Percentiles rank a stretch among this genome's conserved stretches.
phyloP scores from a whole-genome alignment of 53 echinoderm and acorn worm species.

The Mesocentrotus franciscanus region DNA sequence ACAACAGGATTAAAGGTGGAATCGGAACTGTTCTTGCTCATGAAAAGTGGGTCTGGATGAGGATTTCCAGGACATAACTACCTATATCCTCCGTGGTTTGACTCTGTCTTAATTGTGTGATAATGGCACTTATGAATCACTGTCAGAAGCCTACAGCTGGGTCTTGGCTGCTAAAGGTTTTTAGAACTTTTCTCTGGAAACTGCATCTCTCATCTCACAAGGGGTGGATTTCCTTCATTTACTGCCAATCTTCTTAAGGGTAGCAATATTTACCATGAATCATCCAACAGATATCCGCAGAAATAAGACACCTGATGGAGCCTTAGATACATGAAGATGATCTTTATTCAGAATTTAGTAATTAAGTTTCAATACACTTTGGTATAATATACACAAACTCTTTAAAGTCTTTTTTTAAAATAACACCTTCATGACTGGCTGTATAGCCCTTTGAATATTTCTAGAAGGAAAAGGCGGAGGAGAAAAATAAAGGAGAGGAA shows the following conservation, averaged over 20 bases:
- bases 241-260: not conserved
- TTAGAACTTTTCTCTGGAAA: slow-evolving; percentile 11
- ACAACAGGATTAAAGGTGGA: not conserved
- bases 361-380: not conserved
- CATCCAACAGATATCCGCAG: not conserved
- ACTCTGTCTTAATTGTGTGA: slow-evolving; percentile 52
- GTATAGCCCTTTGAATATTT: too few relatives aligned
- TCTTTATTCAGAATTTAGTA: not conserved
- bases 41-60: slow-evolving; percentile 26
- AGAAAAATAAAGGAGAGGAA: too few relatives aligned
- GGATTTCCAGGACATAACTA: slow-evolving; percentile 39
- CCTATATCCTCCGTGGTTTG: slow-evolving; percentile 45
- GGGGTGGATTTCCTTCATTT: slow-evolving; percentile 49
- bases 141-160: slow-evolving; percentile 63
- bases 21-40: not conserved
- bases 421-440: too few relatives aligned
- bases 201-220: slow-evolving; percentile 31
- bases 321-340: not conserved
- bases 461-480: too few relatives aligned
- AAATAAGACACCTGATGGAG: not conserved
- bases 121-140: slow-evolving; percentile 65
- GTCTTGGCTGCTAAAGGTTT: slow-evolving; percentile 26
- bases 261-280: slow-evolving; percentile 9
- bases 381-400: too few relatives aligned
- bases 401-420: too few relatives aligned